Evolutionary conservation across 35 echinoderm and acorn worm genomes (phyloP), one percentile per base, ranked within the genome.

Genomic region (Heliocidaris erythrogramma): DNA sequence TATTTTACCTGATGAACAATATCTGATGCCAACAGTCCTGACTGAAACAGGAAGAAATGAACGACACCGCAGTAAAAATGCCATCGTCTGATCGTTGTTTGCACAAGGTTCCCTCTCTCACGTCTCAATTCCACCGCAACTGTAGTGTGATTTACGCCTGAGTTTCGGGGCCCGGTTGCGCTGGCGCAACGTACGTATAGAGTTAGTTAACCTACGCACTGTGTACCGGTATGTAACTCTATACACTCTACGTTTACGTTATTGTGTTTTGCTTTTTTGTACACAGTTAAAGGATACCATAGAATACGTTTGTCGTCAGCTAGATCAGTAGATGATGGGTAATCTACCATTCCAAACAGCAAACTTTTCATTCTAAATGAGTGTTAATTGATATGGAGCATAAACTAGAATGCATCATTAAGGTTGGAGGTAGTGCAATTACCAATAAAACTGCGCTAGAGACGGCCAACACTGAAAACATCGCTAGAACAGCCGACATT

Each of bases 381-480:
- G n/a, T 42, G 35, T 71, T 71, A 5, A 27, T 71, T 71, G 6
- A 71, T 71, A 88, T 88, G 30, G 21, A 32, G 10, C 31, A 32
- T 32, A 91, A 94, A 31, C 42, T 98, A 30, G 95, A 98, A 93
- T 97, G 97, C 48, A 98, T 98, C 52, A 94, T 98, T 24, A 98
- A 98, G 94, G 91, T 98, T 90, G 97, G 97, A 95, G 97, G 97
- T 31, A 98, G 97, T 98, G 96, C 94, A 3, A 95, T 98, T 12
- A 98, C 97, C 6, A 94, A 92, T n/a, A 98, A 98, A 78, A 86
- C 95, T 59, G 48, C 85, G 30, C 95, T 98, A 85, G 96, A 97
- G 95, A 96, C 97, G 30, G 32, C 71, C 18, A 96, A 96, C 49
- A 21, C 49, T n/a, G 94, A 95, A 11, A 94, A 97, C 30, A 96